phyloP scores from a whole-genome alignment of 2,888 invertebrate species.

The Terebella lapidaria region DNA sequence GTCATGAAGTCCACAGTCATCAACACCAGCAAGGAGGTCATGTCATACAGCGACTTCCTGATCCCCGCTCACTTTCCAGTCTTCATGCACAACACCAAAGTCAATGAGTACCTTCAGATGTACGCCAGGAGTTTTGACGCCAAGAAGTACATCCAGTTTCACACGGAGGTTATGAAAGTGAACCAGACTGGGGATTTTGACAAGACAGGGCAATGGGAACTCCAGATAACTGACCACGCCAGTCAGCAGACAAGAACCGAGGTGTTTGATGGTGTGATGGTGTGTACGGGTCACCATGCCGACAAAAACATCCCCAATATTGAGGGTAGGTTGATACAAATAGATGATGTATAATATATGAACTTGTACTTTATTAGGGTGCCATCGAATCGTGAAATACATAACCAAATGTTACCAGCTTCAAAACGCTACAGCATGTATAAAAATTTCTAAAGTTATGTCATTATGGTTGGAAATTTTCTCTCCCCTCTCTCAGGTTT shows the following conservation, averaged over 20 bases:
- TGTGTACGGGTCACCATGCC: conserved; percentile 42
- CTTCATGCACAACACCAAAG: conserved; percentile 54
- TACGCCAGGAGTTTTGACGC: conserved; percentile 46
- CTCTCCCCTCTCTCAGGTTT: no score
- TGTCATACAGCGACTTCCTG: conserved; percentile 54
- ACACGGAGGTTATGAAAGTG: conserved; percentile 28
- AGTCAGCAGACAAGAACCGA: conserved; percentile 25
- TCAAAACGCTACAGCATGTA: no score
- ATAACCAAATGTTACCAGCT: no score
- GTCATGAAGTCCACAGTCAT: conserved; percentile 44
- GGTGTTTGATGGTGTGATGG: conserved; percentile 40
- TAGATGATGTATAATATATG: no score
- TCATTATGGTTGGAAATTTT: no score
- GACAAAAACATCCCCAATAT: conserved; percentile 30
- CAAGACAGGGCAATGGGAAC: conserved; percentile 41
- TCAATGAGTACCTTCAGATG: conserved; percentile 44
- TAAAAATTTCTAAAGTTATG: no score
- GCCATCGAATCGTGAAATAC: no score
- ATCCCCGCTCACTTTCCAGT: conserved; percentile 53
- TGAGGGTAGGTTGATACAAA: no score
- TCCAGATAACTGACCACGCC: conserved; percentile 33
- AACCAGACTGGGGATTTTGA: conserved; percentile 30
- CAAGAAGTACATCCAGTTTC: conserved; percentile 34
- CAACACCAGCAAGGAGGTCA: conserved; percentile 51
- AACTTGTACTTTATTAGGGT: no score